Evolutionary conservation across 2,113 vertebrate genomes (phyloP), one percentile per base, ranked within the genome.

Genomic region (Centropristis striata): DNA sequence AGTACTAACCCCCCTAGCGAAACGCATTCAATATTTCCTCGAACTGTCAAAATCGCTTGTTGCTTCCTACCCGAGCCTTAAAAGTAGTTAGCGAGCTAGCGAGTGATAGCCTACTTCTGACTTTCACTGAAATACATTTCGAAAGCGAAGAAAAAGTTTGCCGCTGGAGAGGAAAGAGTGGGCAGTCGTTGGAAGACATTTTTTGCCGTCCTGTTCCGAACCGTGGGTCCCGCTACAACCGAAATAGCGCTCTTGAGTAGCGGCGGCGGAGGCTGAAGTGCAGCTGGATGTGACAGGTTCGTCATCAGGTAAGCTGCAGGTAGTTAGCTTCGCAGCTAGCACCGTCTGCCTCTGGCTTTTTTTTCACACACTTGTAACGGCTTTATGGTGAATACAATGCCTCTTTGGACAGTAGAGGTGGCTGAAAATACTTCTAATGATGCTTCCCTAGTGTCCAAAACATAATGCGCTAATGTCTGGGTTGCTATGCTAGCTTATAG

Each of bases 1-100:
- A 3, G 28, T 8, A n/a, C 0, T 6, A 37, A 64, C 64, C 64
- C 83, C n/a, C 66, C 5, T 11, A 1, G 41, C 20, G 47, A 54
- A 58, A 51, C 80, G 54, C 77, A 32, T 53, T 71, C 61, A 86
- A 89, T 89, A 77, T 86, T 85, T 65, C 90, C 81, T 82, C 84
- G 87, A 94, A 93, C 94, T 95, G 94, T 95, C 94, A 95, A 93
- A 95, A 92, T 91, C 90, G 94, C 94, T 94, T 95, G 95, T 95
- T 95, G 94, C 94, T 92, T 91, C 86, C 80, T 42, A 67, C 64
- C 80, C 60, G 55, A 89, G 92, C 90, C 87, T 89, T 88, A 93
- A 92, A 94, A 95, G 93, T 94, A 94, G 88, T 92, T 88, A 92
- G 89, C 89, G 61, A 87, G 85, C 87, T 89, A 91, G 69, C 66